These are phyloP conservation scores for Piscicola geometra DNA, from an alignment of 2,888 invertebrate species.

Conservation along the genomic window DNA sequence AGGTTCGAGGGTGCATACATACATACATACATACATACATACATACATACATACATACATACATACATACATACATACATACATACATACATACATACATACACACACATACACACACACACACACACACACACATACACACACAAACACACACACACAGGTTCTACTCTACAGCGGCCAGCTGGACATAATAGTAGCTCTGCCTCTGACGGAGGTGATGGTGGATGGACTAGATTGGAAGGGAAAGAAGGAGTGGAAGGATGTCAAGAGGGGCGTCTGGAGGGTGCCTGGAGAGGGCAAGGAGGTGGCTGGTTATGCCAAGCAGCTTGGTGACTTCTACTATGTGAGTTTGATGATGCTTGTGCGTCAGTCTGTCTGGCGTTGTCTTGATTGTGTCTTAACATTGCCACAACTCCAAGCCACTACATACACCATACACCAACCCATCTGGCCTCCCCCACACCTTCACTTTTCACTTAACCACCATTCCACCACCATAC, in stretches of 20 bases:
- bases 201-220: conserved; percentile 76
- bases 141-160: conserved; percentile 39
- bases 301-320: conserved; percentile 53
- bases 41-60: conserved; percentile 26
- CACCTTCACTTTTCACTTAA: not conserved
- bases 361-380: no score
- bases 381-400: no score
- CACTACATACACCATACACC: no score
- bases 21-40: conserved; percentile 33
- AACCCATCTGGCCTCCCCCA: not conserved
- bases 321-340: conserved; percentile 49
- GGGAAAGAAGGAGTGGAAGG: conserved; percentile 65
- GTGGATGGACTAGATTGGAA: conserved; percentile 69
- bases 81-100: conserved; percentile 32
- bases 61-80: conserved; percentile 16
- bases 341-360: conserved; percentile 45
- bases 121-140: conserved; percentile 6
- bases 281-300: conserved; percentile 49
- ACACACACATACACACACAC: conserved; percentile 5
- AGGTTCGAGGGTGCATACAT: conserved; percentile 28
- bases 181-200: conserved; percentile 82
- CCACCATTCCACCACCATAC: not conserved
- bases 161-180: conserved; percentile 84
- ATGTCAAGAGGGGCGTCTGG: conserved; percentile 65
- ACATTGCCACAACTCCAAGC: no score